Evolutionary conservation across 2,888 invertebrate genomes (phyloP).

Genomic region (Linnaemya tessellans): DNA sequence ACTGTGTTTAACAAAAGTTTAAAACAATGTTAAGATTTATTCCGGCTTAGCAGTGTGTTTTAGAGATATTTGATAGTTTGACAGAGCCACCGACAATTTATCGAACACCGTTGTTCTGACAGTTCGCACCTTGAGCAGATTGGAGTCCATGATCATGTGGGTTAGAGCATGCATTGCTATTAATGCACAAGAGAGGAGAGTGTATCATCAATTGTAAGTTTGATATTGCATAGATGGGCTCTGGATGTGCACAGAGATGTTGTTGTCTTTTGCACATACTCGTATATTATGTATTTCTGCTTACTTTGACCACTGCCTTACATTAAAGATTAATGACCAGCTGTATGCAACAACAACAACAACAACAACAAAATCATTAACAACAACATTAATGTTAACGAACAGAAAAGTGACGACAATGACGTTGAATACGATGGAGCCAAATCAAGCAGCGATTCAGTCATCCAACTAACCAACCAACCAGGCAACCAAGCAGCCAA

Average conservation of each 20-base stretch:
- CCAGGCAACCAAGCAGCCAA: not conserved
- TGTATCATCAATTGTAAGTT: slow-evolving; percentile 44
- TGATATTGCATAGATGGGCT: slow-evolving; percentile 42
- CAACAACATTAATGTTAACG: slow-evolving; percentile 7
- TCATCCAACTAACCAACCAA: too few species aligned
- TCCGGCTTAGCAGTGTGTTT: too few species aligned
- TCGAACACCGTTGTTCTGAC: not conserved
- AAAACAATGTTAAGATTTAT: too few species aligned
- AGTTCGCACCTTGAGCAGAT: not conserved
- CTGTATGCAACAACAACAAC: slow-evolving; percentile 44
- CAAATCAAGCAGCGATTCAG: not conserved
- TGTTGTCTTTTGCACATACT: slow-evolving; percentile 34
- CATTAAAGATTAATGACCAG: slow-evolving; percentile 72
- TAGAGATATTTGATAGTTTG: too few species aligned
- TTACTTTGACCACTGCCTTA: slow-evolving; percentile 71
- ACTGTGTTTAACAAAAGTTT: too few species aligned
- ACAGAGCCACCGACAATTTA: not conserved
- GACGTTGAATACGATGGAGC: slow-evolving; percentile 35
- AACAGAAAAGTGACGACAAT: slow-evolving; percentile 35
- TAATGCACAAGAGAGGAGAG: slow-evolving; percentile 15
- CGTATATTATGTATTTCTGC: slow-evolving; percentile 42
- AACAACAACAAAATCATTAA: slow-evolving; percentile 36
- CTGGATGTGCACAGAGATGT: slow-evolving; percentile 14
- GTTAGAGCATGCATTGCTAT: not conserved
- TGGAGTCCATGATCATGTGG: not conserved